Evolutionary conservation across 2,888 invertebrate genomes (phyloP).

Genomic region (Spicauda simplicius): DNA sequence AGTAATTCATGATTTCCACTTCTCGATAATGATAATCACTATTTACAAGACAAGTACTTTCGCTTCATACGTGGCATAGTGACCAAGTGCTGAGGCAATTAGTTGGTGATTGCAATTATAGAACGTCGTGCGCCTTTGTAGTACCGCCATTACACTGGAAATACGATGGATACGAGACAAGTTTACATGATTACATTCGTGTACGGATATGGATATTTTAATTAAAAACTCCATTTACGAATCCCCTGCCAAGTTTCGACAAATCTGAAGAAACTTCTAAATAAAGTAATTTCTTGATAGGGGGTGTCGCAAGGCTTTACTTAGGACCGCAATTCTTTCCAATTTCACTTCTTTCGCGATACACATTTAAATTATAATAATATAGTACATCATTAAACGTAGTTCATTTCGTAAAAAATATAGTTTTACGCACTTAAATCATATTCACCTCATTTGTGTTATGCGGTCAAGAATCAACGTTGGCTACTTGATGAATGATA

Average conservation of each 20-base stretch:
- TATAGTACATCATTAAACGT: too few species aligned
- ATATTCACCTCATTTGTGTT: conserved; percentile 21
- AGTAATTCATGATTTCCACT: conserved; percentile 36
- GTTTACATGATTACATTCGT: not conserved
- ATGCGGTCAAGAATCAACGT: conserved; percentile 30
- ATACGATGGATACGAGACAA: conserved; percentile 8
- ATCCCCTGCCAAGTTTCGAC: not conserved
- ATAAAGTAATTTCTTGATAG: not conserved
- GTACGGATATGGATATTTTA: conserved; percentile 2
- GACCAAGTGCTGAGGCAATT: conserved; percentile 54
- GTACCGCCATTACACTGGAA: conserved; percentile 17
- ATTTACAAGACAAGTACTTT: conserved; percentile 44
- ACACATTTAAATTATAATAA: too few species aligned
- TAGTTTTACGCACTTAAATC: conserved; percentile 14
- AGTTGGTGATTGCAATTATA: conserved; percentile 54
- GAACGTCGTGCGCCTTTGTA: conserved; percentile 45
- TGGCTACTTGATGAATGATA: conserved; percentile 27
- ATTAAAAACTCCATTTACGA: not conserved
- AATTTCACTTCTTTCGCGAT: too few species aligned
- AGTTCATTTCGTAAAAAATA: not conserved
- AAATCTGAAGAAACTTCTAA: not conserved
- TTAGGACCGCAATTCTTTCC: not conserved
- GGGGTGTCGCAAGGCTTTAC: not conserved
- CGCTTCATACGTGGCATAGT: conserved; percentile 53
- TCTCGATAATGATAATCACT: conserved; percentile 43